Base-by-base conservation (phyloP, 2,797 vertebrate species). In the Sebastolobus alascanus region DNA sequence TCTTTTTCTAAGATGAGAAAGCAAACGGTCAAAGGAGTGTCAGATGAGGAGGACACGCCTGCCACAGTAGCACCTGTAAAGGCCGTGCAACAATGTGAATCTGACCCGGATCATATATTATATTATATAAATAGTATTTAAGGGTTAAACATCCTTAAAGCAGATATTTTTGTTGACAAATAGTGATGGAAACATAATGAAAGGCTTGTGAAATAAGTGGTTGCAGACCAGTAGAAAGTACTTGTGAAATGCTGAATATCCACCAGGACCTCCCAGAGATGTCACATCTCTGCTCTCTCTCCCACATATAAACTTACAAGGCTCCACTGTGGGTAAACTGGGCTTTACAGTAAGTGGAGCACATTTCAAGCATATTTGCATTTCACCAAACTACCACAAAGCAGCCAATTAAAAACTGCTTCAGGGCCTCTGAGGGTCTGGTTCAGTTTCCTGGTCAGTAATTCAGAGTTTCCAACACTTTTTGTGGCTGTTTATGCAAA, bases 351-450 rank as follows among this genome's bases (percentile, higher is more conserved):
- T 33, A 46, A 43, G 43, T 37, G 35, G 16, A 37, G 29, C 37
- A 52, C 27, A 75, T 73, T 79, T 76, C 9, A 54, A 27, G 31
- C 29, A 65, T 43, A 68, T 77, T 73, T 79, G 65, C 65, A 79
- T 83, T 63, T 77, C 43, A 63, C 73, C 65, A 50, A 72, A 72
- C 55, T 56, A 68, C 71, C 71, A 75, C 67, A 72, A 79, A 69
- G 58, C 35, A 69, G 63, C 14, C 46, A 63, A 55, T 79, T 75
- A 66, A 60, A 83, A 75, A 12, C 40, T 18, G 67, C 16, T 68
- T 12, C 9, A 2, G 6, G 22, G 8, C 8, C 77, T 50, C 16
- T 1, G 38, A 50, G 60, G 52, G 5, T 61, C 14, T 27, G 22
- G 10, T 29, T 77, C 56, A 6, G 38, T 12, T 12, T 38, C 33